Conservation (phyloP, 2,888 invertebrate genomes). For the Yponomeuta cagnagella region DNA sequence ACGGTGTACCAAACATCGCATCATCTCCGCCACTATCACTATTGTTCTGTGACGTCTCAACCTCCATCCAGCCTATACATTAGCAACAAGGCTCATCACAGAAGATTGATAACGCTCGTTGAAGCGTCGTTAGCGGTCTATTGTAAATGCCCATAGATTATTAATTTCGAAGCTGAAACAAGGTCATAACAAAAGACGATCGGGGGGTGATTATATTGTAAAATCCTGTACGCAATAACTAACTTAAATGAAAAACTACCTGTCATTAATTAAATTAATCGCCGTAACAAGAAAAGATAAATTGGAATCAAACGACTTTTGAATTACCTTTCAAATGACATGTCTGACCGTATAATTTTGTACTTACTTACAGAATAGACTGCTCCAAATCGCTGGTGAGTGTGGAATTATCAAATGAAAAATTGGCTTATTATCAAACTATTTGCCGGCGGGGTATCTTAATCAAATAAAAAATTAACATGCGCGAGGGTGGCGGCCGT, state of each 20-base stretch:
- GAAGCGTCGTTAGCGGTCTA: constrained; percentile 44
- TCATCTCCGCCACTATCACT: neutral
- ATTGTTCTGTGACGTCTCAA: neutral
- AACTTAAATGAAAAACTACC: no score
- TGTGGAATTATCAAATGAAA: constrained; percentile 58
- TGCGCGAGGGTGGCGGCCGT: constrained; percentile 47
- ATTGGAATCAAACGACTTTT: constrained; percentile 58
- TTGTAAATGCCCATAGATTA: constrained; percentile 52
- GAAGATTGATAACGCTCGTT: constrained; percentile 46
- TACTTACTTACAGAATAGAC: constrained; percentile 47
- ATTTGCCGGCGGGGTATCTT: constrained; percentile 58
- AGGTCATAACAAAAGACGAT: constrained; percentile 31
- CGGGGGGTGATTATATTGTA: neutral
- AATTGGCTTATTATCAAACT: constrained; percentile 72
- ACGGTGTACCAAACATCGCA: neutral
- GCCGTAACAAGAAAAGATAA: constrained; percentile 54
- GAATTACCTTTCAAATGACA: constrained; percentile 66
- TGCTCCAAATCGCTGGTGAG: constrained; percentile 41
- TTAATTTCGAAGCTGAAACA: constrained; percentile 50
- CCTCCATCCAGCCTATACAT: neutral
- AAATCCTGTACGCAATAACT: neutral
- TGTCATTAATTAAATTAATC: constrained; percentile 28
- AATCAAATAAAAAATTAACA: constrained; percentile 70
- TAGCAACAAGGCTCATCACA: constrained; percentile 23
- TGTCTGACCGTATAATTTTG: constrained; percentile 55